These are phyloP conservation scores for Tupaia tana DNA, from an alignment of 2,113 vertebrate genomes.

Conservation along the genomic window DNA sequence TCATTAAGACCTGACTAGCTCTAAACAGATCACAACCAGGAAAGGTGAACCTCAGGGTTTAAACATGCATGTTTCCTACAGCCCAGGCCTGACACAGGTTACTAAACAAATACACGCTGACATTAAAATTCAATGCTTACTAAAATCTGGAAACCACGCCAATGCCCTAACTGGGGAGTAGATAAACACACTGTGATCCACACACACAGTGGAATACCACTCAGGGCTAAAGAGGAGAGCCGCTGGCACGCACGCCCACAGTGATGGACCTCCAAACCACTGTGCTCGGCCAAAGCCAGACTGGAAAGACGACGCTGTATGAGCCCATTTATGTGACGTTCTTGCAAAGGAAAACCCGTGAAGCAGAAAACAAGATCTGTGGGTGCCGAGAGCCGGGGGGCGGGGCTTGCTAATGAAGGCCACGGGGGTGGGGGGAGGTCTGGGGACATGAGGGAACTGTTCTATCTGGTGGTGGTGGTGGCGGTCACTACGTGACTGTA, in stretches of 20 bases:
- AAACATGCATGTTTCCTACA: not conserved
- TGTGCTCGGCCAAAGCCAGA: not conserved
- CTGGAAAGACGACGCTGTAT: rapidly evolving
- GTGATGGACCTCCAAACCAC: not conserved
- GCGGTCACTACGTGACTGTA: not conserved
- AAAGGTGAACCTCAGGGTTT: not conserved
- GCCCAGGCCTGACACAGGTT: not conserved
- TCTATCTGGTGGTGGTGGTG: not conserved
- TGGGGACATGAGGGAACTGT: not conserved
- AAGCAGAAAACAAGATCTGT: not conserved
- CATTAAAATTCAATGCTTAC: not conserved
- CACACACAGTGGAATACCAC: not conserved
- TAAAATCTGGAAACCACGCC: not conserved
- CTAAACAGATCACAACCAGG: not conserved
- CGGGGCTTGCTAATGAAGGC: not conserved
- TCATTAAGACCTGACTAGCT: not conserved
- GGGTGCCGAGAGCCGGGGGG: not conserved
- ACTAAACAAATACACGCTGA: not conserved
- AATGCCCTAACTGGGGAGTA: not conserved
- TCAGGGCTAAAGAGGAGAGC: not conserved
- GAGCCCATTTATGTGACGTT: not conserved
- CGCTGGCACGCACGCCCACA: not conserved
- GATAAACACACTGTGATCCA: not conserved
- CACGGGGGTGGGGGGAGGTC: rapidly evolving
- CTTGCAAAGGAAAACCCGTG: not conserved